phyloP scores from a whole-genome alignment of 2,113 vertebrate genomes.

The Corapipo altera region DNA sequence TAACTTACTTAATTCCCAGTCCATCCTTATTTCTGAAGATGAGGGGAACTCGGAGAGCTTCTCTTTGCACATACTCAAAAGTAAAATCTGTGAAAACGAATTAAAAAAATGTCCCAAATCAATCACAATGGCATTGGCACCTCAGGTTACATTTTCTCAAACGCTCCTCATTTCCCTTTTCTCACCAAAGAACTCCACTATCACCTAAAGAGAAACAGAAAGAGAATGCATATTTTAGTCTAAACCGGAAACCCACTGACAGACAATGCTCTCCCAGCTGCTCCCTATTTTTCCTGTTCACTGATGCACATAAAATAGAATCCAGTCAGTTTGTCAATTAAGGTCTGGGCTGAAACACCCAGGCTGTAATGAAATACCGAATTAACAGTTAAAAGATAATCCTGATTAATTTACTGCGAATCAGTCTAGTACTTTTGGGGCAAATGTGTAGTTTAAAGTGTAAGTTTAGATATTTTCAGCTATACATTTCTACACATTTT shows the following conservation, averaged over 20 bases:
- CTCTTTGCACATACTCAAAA: slow-evolving; percentile 94
- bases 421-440: not conserved
- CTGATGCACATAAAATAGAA: slow-evolving; percentile 56
- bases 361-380: slow-evolving; percentile 24
- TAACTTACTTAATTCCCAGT: slow-evolving; percentile 93
- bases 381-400: slow-evolving; percentile 26
- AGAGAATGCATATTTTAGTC: slow-evolving; percentile 48
- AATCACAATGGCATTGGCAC: slow-evolving; percentile 7
- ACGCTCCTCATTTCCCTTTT: not conserved
- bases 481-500: not conserved
- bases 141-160: not conserved
- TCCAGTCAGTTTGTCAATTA: slow-evolving; percentile 48
- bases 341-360: slow-evolving; percentile 30
- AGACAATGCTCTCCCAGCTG: slow-evolving; percentile 58
- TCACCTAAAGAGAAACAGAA: slow-evolving; percentile 18
- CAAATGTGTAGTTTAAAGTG: not conserved
- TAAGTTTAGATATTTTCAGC: not conserved
- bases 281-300: slow-evolving; percentile 63
- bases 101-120: slow-evolving; percentile 8
- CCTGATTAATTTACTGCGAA: not conserved
- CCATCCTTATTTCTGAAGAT: slow-evolving; percentile 92
- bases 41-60: slow-evolving; percentile 89
- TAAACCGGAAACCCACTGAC: slow-evolving; percentile 46
- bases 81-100: slow-evolving; percentile 88
- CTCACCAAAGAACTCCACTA: slow-evolving; percentile 2